Base-by-base conservation (phyloP, 2,888 invertebrate species). In the Phorcus lineatus region DNA sequence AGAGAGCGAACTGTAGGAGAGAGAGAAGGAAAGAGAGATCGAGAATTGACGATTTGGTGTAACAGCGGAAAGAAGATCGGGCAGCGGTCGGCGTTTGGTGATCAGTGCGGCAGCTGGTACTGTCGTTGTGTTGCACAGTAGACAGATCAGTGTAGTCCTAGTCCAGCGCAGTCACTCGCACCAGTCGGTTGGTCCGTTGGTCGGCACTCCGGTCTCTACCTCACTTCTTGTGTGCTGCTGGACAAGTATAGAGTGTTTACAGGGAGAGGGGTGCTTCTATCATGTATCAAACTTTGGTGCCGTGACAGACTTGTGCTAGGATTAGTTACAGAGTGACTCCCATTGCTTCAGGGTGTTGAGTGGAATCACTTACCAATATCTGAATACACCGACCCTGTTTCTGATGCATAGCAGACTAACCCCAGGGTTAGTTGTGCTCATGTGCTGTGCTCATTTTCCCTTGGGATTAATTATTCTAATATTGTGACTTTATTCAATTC, bases 21-120 rank as follows among this genome's bases (percentile, higher is more conserved):
- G 62, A 62, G 62, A 17, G 28, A 17, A 28, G 28, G 62, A 28
- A 28, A 62, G 62, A 62, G 62, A 62, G 62, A 62, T 62, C 28
- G 62, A 28, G 62, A 62, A 62, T 62, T 62, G 62, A 62, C 62
- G 62, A 62, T 62, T 62, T 62, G 62, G 28, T 28, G 24, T 62
- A 28, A 28, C 62, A 17, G 62, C 24, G 62, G 62, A 24, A 24
- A 28, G 62, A 28, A 62, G 28, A 28, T 22, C 28, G 24, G 22
- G 7, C 28, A 62, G 28, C 62, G 28, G 28, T 17, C 24, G 16
- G 62, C 62, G 17, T 62, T 28, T 28, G 24, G 62, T 62, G 62
- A 28, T 62, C 24, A 22, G 47, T 47, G 47, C 62, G 28, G 62
- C 62, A 62, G 62, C 62, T 62, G 62, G 24, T 28, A 62, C 62